Evolutionary conservation across 2,888 invertebrate species (phyloP).

Genomic region (Dugesia japonica): DNA sequence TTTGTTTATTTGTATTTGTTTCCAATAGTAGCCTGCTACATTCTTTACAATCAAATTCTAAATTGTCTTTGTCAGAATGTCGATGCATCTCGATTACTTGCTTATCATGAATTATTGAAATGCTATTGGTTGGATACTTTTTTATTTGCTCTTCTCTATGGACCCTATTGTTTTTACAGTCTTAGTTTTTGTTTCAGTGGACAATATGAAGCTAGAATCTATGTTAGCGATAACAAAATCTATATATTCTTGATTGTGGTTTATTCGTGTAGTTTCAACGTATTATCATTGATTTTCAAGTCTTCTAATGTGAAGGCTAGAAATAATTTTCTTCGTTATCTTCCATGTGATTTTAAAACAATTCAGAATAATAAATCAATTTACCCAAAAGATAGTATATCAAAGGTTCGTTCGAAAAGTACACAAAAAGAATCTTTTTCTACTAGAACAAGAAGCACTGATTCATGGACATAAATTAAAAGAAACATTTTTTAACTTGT

Average conservation of each 20-base stretch:
- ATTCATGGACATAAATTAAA: too few relatives aligned
- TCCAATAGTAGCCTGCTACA: neutral
- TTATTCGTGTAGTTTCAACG: neutral
- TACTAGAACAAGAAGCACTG: too few relatives aligned
- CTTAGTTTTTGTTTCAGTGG: neutral
- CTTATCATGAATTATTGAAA: neutral
- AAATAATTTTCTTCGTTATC: neutral
- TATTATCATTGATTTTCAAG: neutral
- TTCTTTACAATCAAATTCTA: neutral
- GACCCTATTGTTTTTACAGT: neutral
- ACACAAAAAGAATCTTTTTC: too few relatives aligned
- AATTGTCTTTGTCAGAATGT: neutral
- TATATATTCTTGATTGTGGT: neutral
- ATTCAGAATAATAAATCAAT: too few relatives aligned
- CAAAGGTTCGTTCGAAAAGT: too few relatives aligned
- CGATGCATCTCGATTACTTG: neutral
- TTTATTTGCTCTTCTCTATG: neutral
- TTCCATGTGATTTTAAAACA: too few relatives aligned
- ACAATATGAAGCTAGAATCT: neutral
- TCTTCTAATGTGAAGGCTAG: neutral
- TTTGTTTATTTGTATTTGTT: constrained; percentile 14
- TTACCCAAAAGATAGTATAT: too few relatives aligned
- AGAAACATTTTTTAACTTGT: too few relatives aligned
- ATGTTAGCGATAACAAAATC: neutral
- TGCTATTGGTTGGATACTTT: neutral